These are phyloP conservation scores for Macroramphosus scolopax DNA, from an alignment of 2,797 vertebrate genomes.

Conservation along the genomic window DNA sequence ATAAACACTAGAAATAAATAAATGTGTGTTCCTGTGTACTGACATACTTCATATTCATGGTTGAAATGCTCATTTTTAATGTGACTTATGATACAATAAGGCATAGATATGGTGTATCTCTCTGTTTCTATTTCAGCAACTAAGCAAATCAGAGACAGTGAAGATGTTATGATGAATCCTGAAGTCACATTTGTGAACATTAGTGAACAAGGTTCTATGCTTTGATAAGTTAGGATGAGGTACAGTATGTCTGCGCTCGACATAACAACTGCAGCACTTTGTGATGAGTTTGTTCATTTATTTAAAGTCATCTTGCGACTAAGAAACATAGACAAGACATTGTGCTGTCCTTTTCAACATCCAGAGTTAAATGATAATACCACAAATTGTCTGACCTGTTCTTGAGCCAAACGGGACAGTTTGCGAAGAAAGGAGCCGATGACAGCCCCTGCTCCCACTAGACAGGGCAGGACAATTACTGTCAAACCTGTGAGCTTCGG, in stretches of 20 bases:
- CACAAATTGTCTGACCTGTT: slow-evolving; percentile 80
- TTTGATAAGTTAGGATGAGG: background rate
- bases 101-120: no score
- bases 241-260: background rate
- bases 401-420: slow-evolving; percentile 89
- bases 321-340: no score
- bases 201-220: no score
- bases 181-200: no score
- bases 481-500: slow-evolving; percentile 89
- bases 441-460: slow-evolving; percentile 86
- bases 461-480: slow-evolving; percentile 82
- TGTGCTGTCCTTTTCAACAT: background rate
- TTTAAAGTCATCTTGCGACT: background rate
- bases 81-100: no score
- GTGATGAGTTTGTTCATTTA: background rate
- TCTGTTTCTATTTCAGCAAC: no score
- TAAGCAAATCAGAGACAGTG: background rate
- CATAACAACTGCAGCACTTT: no score
- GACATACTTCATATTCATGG: no score
- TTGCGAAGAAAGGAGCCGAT: slow-evolving; percentile 87
- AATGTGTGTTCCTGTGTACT: background rate
- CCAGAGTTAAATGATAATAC: background rate
- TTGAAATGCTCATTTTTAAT: no score
- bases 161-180: background rate
- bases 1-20: no score